A percentile compares a stretch with the other conserved stretches of the same genome.
These are phyloP conservation scores for human DNA, from an alignment of 2,113 vertebrate species.

Conservation along the genomic window DNA sequence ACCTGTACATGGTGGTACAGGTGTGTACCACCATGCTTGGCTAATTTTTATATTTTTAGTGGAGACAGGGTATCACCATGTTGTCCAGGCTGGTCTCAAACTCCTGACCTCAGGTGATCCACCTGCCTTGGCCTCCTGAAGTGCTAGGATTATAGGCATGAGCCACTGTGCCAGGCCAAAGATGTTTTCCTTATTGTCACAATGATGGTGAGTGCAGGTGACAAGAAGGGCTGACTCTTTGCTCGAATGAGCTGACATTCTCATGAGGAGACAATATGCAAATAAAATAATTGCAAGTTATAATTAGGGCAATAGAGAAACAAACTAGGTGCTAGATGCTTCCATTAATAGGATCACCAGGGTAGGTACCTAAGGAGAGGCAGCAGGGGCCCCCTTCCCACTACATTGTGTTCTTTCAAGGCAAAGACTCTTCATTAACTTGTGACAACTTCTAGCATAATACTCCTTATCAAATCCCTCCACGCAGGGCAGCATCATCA, in stretches of 20 bases:
- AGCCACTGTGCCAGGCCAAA: too few relatives aligned
- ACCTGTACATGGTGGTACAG: too few relatives aligned
- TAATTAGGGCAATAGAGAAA: not conserved
- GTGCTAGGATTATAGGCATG: too few relatives aligned
- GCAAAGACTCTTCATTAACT: not conserved
- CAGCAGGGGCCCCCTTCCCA: not conserved
- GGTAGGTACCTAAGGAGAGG: not conserved
- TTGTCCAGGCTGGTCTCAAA: too few relatives aligned
- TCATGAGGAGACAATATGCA: not conserved
- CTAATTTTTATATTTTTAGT: too few relatives aligned
- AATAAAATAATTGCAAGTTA: not conserved
- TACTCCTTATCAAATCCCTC: not conserved
- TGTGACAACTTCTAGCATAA: not conserved
- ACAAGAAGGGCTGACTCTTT: not conserved
- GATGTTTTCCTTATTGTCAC: not conserved
- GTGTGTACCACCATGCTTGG: too few relatives aligned
- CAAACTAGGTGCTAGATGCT: too few relatives aligned
- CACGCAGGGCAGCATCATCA: not conserved
- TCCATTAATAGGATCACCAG: fast-evolving
- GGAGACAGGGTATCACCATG: too few relatives aligned
- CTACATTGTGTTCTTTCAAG: not conserved
- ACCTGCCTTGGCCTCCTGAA: too few relatives aligned
- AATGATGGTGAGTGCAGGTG: not conserved
- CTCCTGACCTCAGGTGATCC: too few relatives aligned
- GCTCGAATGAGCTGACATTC: not conserved